Evolutionary conservation across 2,888 invertebrate genomes (phyloP).

Genomic region (Chymomyza fuscimana): DNA sequence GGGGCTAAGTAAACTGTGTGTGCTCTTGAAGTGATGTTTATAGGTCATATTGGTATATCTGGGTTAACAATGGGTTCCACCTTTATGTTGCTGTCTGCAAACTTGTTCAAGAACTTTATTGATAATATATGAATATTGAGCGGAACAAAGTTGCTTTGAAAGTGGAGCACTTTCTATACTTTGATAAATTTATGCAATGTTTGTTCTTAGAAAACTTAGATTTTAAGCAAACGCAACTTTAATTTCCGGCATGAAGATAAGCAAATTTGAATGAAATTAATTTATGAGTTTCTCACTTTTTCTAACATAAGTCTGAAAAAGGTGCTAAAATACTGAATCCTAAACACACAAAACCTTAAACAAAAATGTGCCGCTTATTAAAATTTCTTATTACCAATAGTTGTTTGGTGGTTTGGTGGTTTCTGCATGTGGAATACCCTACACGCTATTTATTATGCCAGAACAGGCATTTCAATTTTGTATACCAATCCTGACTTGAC

Average conservation of each 20-base stretch:
- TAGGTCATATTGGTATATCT: not conserved
- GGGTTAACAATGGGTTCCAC: not conserved
- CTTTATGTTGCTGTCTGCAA: not conserved
- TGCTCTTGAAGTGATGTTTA: not conserved
- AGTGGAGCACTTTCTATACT: not conserved
- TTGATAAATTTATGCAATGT: not conserved
- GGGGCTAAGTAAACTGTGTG: not conserved
- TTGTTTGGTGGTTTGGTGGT: too few species aligned
- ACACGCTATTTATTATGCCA: too few species aligned
- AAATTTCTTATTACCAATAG: too few species aligned
- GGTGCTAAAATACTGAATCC: too few species aligned
- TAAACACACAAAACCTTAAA: too few species aligned
- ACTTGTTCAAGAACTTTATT: not conserved
- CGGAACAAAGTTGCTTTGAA: not conserved
- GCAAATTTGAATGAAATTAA: not conserved
- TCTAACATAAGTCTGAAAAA: too few species aligned
- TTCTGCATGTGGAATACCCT: too few species aligned
- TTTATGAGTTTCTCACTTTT: too few species aligned
- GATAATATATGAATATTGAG: not conserved
- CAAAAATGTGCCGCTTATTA: too few species aligned
- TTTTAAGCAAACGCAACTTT: not conserved
- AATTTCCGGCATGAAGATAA: not conserved
- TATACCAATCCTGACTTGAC: too few species aligned
- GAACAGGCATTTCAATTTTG: too few species aligned
- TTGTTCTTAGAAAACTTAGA: not conserved